Percentiles rank a stretch among this genome's conserved stretches.
phyloP scores from a whole-genome alignment of 1,140 invertebrate genomes.

The Apis mellifera region Amel_HAv3.1 CM009931.2:10422001-10422500 shows the following conservation, averaged over 20 bases:
- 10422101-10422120: slow-evolving; percentile 76
- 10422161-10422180: slow-evolving; percentile 17
- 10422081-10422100: slow-evolving; percentile 56
- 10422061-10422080: slow-evolving; percentile 41
- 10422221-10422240: background rate
- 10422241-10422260: slow-evolving; percentile 1
- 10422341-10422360: slow-evolving; percentile 49
- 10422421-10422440: slow-evolving; percentile 79
- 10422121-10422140: slow-evolving; percentile 81
- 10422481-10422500: slow-evolving; percentile 75
- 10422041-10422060: slow-evolving; percentile 55
- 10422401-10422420: slow-evolving; percentile 76
- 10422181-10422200: slow-evolving; percentile 10
- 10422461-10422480: slow-evolving; percentile 81
- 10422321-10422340: slow-evolving; percentile 5
- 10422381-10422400: slow-evolving; percentile 82
- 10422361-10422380: slow-evolving; percentile 77
- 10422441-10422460: slow-evolving; percentile 80
- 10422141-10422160: slow-evolving; percentile 79
- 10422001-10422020: slow-evolving; percentile 50
- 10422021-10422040: slow-evolving; percentile 62
- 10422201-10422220: background rate
- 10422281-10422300: background rate
- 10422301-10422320: slow-evolving; percentile 37
- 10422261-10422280: background rate